These are phyloP conservation scores for Tolmerus cingulatus DNA, from an alignment of 2,888 invertebrate species.

Conservation along the genomic window DNA sequence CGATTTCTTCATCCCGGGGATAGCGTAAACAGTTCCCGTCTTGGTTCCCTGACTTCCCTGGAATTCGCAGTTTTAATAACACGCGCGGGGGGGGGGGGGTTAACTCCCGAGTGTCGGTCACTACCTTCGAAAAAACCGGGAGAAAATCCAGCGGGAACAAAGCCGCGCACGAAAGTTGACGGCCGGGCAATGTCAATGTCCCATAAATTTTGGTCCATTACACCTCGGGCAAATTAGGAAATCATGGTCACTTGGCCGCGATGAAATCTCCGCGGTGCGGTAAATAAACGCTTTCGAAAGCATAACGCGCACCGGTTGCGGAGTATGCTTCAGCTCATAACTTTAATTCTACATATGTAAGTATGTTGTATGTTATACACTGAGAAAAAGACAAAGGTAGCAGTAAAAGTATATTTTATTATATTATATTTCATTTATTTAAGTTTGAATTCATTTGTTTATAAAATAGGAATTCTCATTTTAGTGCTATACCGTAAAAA, in stretches of 20 bases:
- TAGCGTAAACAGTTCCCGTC: constrained; percentile 4
- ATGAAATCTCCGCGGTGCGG: background rate
- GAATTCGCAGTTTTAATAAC: background rate
- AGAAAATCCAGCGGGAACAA: background rate
- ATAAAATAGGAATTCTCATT: no score
- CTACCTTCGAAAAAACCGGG: background rate
- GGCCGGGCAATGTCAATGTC: constrained; percentile 10
- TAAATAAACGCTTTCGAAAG: background rate
- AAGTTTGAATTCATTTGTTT: no score
- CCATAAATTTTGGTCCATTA: constrained; percentile 17
- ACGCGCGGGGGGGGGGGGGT: no score
- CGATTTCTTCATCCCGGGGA: background rate
- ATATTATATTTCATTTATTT: no score
- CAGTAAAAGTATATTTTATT: no score
- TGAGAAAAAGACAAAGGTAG: no score
- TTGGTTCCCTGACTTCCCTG: background rate
- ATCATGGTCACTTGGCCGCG: background rate
- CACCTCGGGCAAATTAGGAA: background rate
- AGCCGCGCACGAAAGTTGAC: background rate
- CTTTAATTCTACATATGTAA: background rate
- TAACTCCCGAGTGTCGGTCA: background rate
- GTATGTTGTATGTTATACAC: no score
- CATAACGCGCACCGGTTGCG: background rate
- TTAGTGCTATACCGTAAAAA: no score
- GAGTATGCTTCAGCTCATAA: background rate